Percentiles rank a stretch among this genome's conserved stretches.
These are phyloP conservation scores for Girardinichthys multiradiatus DNA, from an alignment of 2,113 vertebrate species.

Conservation along the genomic window DNA sequence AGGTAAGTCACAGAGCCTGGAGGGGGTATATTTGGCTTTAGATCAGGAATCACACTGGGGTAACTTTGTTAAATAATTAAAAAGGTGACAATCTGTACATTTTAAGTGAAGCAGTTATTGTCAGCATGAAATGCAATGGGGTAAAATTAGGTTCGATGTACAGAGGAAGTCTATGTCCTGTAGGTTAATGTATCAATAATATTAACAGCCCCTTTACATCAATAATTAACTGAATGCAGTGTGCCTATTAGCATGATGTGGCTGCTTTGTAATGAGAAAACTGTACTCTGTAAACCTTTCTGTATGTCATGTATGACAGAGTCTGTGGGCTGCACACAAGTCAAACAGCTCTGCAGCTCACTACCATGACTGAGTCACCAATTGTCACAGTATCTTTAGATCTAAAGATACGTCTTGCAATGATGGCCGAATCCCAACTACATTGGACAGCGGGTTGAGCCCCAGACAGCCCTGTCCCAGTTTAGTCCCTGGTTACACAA, in stretches of 20 bases:
- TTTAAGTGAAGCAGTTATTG: background rate
- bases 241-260: background rate
- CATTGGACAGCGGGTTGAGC: background rate
- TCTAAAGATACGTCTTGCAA: background rate
- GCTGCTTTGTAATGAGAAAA: background rate
- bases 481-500: conserved; percentile 13
- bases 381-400: background rate
- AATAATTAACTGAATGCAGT: background rate
- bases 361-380: background rate
- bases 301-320: background rate
- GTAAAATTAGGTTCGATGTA: background rate
- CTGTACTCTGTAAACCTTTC: background rate
- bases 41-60: background rate
- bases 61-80: background rate
- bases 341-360: background rate
- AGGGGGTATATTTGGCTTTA: background rate
- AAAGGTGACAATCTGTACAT: background rate
- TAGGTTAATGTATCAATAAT: background rate
- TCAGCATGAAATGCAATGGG: background rate
- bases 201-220: background rate
- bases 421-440: background rate
- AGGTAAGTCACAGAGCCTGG: too few species aligned
- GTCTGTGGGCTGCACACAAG: background rate
- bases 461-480: background rate
- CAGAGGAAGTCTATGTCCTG: background rate